Base-by-base conservation (phyloP, 2,113 vertebrate species). In the Montifringilla adamsi region DNA sequence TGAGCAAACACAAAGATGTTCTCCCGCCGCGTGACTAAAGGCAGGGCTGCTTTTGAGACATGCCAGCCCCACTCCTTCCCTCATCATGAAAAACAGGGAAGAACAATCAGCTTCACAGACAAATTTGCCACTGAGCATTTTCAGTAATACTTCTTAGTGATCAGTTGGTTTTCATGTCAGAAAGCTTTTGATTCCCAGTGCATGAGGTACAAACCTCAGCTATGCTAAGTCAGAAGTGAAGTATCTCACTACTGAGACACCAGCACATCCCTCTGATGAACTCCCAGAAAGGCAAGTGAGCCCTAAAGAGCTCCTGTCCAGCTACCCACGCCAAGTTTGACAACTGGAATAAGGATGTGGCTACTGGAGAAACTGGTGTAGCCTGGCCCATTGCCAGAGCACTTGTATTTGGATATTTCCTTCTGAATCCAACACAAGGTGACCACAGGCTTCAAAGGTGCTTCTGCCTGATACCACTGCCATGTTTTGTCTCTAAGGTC, bases 31-130 rank as follows among this genome's bases (percentile, higher is more conserved):
- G 43, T 81, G 95, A 94, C 90, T 77, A 88, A 96, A 94, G 72
- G 70, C 44, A 89, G 19, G 77, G 83, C 10, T 89, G 89, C 93
- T 96, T 96, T 96, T 80, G 94, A 95, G 91, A 88, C 63, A 35
- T 1, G 7, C 82, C 85, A 94, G 84, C 56, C 82, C 52, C 79
- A 30, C 89, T 94, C 88, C 87, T 88, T 60, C 91, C 84, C 92
- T 90, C 73, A 60, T 95, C 87, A 81, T 95, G 94, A 96, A 89
- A 95, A 97, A 92, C 64, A 93, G 76, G 83, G 35, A 67, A 88
- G 94, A 90, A 94, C 90, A 95, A 94, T 96, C 80, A 93, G 56
- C 83, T 87, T 88, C 93, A 92, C 52, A 93, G 62, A 72, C 83
- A 56, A 90, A 94, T 87, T 92, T 92, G 85, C 88, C 92, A 89